Conservation (phyloP, 2,797 vertebrate genomes). For the Micrastur ruficollis region DNA sequence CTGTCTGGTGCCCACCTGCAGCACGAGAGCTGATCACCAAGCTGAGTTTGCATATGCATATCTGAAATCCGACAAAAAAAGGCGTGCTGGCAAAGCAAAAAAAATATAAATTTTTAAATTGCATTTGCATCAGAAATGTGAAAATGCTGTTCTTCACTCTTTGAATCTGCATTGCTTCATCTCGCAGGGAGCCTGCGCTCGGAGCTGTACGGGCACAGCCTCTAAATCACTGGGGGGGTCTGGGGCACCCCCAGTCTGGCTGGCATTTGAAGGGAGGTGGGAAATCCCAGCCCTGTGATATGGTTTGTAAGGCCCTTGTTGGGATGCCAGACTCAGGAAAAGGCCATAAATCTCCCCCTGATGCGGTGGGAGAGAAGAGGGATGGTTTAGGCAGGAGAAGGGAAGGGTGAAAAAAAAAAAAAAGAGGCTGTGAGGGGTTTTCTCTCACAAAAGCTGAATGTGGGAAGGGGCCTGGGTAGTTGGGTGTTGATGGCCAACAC, state of each 20-base stretch:
- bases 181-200: fast-evolving
- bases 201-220: background rate
- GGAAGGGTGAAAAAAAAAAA: background rate
- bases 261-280: background rate
- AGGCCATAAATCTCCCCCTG: background rate
- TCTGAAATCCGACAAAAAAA: background rate
- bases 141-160: background rate
- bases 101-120: background rate
- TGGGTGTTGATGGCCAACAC: background rate
- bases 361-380: fast-evolving
- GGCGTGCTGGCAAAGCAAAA: background rate
- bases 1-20: background rate
- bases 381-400: background rate
- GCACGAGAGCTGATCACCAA: background rate
- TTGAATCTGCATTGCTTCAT: background rate
- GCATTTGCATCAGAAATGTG: background rate
- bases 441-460: background rate
- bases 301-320: background rate
- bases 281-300: background rate
- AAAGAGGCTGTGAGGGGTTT: background rate
- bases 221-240: background rate
- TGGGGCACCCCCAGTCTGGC: background rate
- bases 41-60: background rate
- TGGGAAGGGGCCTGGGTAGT: background rate
- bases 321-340: background rate